These are phyloP conservation scores for Gastrophysa polygoni DNA, from an alignment of 2,888 invertebrate species.

Conservation along the genomic window DNA sequence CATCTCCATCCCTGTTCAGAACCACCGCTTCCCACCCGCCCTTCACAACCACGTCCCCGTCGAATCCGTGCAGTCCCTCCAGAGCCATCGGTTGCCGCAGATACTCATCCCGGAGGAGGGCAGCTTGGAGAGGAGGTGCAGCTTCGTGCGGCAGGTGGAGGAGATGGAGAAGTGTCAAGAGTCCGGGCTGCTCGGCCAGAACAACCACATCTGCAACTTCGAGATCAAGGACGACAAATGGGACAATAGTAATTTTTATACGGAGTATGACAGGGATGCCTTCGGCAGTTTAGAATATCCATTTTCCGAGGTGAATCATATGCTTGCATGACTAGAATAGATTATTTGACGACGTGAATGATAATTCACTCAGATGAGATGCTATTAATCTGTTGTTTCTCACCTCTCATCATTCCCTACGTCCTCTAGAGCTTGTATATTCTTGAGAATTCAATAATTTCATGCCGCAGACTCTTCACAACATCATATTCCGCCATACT, in stretches of 20 bases:
- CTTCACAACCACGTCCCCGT: constrained; percentile 46
- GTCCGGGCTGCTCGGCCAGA: constrained; percentile 53
- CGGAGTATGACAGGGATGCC: constrained; percentile 52
- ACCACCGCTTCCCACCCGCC: constrained; percentile 51
- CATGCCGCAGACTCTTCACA: no score
- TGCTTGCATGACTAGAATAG: not conserved
- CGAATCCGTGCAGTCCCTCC: constrained; percentile 54
- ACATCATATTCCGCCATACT: no score
- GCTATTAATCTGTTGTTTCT: no score
- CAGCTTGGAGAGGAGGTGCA: constrained; percentile 57
- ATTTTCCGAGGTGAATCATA: constrained; percentile 55
- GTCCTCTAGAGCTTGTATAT: no score
- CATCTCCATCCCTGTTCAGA: constrained; percentile 60
- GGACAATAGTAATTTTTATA: constrained; percentile 52
- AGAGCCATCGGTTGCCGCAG: constrained; percentile 63
- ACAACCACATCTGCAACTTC: constrained; percentile 58
- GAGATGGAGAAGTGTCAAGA: constrained; percentile 55
- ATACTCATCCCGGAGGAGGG: constrained; percentile 60
- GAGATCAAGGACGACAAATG: constrained; percentile 55
- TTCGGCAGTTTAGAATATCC: constrained; percentile 59
- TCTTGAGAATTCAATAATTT: no score
- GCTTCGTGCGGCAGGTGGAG: constrained; percentile 61
- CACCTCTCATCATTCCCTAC: no score
- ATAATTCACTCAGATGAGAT: no score
- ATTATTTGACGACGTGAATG: no score